Conservation (phyloP, 2,113 vertebrate species). For the Zapus hudsonius region DNA sequence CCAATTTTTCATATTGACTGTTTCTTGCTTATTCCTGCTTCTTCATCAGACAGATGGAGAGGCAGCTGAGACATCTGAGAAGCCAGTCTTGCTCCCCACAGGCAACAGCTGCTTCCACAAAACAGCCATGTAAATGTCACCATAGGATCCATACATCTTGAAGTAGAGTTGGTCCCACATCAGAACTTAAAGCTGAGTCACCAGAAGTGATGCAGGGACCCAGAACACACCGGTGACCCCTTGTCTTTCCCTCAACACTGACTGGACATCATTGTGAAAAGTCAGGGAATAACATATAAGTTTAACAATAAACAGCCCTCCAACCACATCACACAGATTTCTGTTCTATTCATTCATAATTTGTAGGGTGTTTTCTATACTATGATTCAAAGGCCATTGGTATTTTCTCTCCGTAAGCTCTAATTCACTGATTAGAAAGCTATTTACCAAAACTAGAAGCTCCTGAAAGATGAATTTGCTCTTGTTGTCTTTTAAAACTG, state of each 20-base stretch:
- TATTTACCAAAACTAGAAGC: slow-evolving; percentile 17
- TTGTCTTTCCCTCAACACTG: background rate
- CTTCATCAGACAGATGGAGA: slow-evolving; percentile 39
- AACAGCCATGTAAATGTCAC: background rate
- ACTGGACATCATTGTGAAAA: background rate
- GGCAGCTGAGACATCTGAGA: slow-evolving; percentile 37
- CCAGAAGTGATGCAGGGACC: background rate
- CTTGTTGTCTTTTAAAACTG: slow-evolving; percentile 49
- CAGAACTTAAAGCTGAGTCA: background rate
- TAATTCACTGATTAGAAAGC: background rate
- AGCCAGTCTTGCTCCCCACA: background rate
- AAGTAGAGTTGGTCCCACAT: background rate
- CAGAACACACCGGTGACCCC: no score
- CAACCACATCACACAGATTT: background rate
- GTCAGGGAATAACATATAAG: background rate
- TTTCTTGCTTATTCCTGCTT: background rate
- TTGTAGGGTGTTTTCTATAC: background rate
- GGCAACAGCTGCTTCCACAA: slow-evolving; percentile 30
- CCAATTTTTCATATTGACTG: background rate
- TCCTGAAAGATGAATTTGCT: slow-evolving; percentile 5
- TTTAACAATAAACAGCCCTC: background rate
- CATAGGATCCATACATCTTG: background rate
- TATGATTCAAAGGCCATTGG: background rate
- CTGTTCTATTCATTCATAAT: background rate
- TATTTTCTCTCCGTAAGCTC: background rate